These are phyloP conservation scores for Echiichthys vipera DNA, from an alignment of 2,797 vertebrate species.

Conservation along the genomic window DNA sequence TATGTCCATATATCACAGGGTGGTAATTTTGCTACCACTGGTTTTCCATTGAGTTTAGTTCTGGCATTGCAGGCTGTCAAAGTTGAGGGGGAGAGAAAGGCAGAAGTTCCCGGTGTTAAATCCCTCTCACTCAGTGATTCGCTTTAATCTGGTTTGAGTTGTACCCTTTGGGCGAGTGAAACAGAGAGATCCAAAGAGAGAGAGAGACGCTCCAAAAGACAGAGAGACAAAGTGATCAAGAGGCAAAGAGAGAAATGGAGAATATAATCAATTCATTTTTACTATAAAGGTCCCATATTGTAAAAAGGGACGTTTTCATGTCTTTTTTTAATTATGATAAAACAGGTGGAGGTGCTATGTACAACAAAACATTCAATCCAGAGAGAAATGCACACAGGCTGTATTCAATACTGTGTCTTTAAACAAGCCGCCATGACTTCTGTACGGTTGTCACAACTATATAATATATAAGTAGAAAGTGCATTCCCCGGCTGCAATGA, in stretches of 20 bases:
- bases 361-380: no score
- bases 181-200: conserved; percentile 1
- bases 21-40: conserved; percentile 48
- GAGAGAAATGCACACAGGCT: no score
- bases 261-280: neutral
- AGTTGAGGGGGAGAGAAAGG: conserved; percentile 41
- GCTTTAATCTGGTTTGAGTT: conserved; percentile 66
- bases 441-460: no score
- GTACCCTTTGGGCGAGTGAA: conserved; percentile 25
- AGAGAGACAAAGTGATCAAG: conserved; percentile 11
- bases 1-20: conserved; percentile 48
- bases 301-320: no score
- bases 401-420: no score
- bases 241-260: conserved; percentile 7
- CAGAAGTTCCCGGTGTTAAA: conserved; percentile 53
- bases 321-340: no score
- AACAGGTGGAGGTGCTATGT: no score
- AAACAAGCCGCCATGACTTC: no score
- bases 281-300: no score
- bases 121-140: conserved; percentile 51
- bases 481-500: neutral
- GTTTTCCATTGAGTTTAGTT: conserved; percentile 42
- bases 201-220: neutral
- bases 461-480: neutral
- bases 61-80: conserved; percentile 39